These are phyloP conservation scores for Pipistrellus pipistrellus DNA, from an alignment of 2,797 vertebrate genomes.

Conservation along the genomic window DNA sequence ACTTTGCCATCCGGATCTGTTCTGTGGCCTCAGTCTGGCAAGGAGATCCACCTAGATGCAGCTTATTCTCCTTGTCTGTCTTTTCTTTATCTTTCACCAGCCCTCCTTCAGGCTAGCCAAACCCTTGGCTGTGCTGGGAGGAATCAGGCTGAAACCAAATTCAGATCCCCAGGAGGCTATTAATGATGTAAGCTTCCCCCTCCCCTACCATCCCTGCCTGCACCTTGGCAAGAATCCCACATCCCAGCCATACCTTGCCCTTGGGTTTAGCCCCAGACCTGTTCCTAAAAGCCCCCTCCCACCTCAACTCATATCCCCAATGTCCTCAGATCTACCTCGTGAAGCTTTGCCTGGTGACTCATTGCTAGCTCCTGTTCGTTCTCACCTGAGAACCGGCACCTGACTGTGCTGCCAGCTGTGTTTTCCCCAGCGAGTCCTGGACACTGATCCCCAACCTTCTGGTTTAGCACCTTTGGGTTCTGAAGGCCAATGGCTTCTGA, in stretches of 20 bases:
- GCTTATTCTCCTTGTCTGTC: too few relatives aligned
- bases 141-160: neutral
- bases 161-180: neutral
- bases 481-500: slow-evolving; percentile 40
- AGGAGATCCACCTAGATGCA: too few relatives aligned
- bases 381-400: neutral
- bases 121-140: too few relatives aligned
- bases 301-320: neutral
- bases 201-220: too few relatives aligned
- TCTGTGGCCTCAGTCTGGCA: too few relatives aligned
- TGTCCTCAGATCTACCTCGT: neutral
- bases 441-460: neutral
- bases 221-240: neutral
- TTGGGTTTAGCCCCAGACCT: neutral
- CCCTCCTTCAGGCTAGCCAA: too few relatives aligned
- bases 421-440: neutral
- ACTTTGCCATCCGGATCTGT: too few relatives aligned
- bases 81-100: too few relatives aligned
- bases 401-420: neutral
- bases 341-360: slow-evolving; percentile 45
- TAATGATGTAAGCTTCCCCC: neutral
- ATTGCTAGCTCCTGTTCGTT: neutral
- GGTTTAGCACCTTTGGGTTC: slow-evolving; percentile 26
- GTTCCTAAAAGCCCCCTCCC: neutral
- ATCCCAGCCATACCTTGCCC: neutral